Evolutionary conservation across 2,113 vertebrate species (phyloP).

Genomic region (Salvator merianae): DNA sequence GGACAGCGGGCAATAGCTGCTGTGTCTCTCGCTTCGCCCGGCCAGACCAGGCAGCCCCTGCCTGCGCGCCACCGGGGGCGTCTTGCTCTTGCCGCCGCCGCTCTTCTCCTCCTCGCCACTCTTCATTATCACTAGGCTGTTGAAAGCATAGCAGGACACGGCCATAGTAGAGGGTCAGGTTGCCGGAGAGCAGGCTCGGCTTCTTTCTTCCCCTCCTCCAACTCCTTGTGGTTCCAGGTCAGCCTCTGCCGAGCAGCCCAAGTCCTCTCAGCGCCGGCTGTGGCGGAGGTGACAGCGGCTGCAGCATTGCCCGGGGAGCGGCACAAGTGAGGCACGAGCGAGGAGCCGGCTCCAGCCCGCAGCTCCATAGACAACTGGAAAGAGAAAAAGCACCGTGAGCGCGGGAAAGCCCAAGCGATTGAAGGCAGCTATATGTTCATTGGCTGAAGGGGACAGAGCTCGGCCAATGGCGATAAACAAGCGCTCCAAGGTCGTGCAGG

Average conservation of each 20-base stretch:
- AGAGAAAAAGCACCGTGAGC: constrained; percentile 45
- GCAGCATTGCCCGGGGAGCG: constrained; percentile 50
- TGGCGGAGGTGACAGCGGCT: background rate
- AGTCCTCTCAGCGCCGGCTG: constrained; percentile 31
- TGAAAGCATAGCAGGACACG: constrained; percentile 81
- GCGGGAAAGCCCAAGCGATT: constrained; percentile 20
- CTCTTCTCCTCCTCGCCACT: constrained; percentile 71
- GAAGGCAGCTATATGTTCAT: background rate
- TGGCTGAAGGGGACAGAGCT: background rate
- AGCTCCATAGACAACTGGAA: constrained; percentile 71
- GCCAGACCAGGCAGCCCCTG: constrained; percentile 71
- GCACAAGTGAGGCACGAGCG: background rate
- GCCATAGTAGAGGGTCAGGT: constrained; percentile 79
- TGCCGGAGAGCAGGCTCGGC: constrained; percentile 32
- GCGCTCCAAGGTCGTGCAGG: background rate
- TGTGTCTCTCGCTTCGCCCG: constrained; percentile 74
- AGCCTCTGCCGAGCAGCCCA: constrained; percentile 35
- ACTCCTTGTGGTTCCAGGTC: constrained; percentile 45
- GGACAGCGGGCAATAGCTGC: constrained; percentile 74
- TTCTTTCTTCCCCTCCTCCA: constrained; percentile 35
- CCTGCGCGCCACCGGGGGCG: constrained; percentile 72
- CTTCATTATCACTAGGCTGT: constrained; percentile 82
- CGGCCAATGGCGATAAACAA: constrained; percentile 7
- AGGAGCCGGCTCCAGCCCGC: constrained; percentile 4
- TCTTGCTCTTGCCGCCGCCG: constrained; percentile 58